Evolutionary conservation across 2,113 vertebrate genomes (phyloP).

Genomic region (Cephalopholis sonnerati): DNA sequence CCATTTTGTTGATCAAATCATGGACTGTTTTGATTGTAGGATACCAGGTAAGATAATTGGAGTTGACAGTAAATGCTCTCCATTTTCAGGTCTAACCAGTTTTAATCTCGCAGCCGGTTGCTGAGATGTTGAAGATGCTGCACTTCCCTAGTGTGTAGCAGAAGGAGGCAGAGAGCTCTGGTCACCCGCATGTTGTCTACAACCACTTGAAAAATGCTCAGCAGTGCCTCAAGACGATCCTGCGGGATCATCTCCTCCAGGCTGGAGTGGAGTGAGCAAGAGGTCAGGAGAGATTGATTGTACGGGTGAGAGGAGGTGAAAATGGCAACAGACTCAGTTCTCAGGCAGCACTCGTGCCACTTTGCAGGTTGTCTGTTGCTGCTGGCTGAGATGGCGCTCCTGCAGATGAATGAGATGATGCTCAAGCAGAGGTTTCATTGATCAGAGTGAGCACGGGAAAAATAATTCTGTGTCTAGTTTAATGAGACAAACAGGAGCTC

Average conservation of each 20-base stretch:
- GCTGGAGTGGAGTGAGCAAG: slow-evolving; percentile 23
- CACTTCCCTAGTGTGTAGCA: not conserved
- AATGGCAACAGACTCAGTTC: slow-evolving; percentile 21
- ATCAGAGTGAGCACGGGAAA: not conserved
- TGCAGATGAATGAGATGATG: slow-evolving; percentile 38
- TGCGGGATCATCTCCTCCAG: slow-evolving; percentile 37
- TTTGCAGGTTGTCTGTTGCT: slow-evolving; percentile 25
- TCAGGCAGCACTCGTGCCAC: slow-evolving; percentile 14
- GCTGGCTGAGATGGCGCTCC: slow-evolving; percentile 7
- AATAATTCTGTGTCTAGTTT: not conserved
- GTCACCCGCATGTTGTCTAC: slow-evolving; percentile 22
- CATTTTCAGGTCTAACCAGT: not conserved
- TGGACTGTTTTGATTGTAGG: not conserved
- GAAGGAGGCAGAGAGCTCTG: slow-evolving; percentile 5
- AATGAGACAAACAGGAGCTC: not conserved
- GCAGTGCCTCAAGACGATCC: slow-evolving; percentile 29
- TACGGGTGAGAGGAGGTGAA: slow-evolving; percentile 37
- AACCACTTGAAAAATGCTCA: slow-evolving; percentile 47
- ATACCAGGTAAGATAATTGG: not conserved
- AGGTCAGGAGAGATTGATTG: slow-evolving; percentile 55
- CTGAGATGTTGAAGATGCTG: slow-evolving; percentile 6
- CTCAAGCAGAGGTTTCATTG: slow-evolving; percentile 37
- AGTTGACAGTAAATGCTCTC: not conserved
- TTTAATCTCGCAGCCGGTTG: not conserved
- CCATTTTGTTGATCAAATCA: not conserved